Percentiles rank a stretch among this genome's conserved stretches.
phyloP scores from a whole-genome alignment of 37 sponge, comb jelly and placozoan genomes.

The Halisarca cf. caerulea region DNA sequence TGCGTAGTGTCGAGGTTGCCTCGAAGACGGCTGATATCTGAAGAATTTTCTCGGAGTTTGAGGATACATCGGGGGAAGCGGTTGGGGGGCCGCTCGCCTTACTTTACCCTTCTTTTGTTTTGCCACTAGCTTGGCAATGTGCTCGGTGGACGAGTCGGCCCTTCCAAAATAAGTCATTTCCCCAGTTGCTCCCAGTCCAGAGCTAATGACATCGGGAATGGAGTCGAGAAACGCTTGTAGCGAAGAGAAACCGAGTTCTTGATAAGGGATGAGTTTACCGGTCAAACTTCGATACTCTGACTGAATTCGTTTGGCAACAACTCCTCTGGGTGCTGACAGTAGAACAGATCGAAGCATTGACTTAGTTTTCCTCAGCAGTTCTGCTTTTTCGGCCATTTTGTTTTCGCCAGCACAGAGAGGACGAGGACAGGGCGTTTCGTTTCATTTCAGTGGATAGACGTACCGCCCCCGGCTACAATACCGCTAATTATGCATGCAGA shows the following conservation, averaged over 20 bases:
- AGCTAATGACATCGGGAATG: slow-evolving; percentile 55
- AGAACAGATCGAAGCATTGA: slow-evolving; percentile 52
- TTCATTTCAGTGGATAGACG: no score
- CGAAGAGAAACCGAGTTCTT: slow-evolving; percentile 42
- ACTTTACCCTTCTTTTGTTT: slow-evolving; percentile 67
- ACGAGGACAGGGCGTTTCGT: no score
- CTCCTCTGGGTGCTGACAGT: slow-evolving; percentile 70
- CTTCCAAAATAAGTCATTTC: slow-evolving; percentile 48
- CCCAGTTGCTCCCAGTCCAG: slow-evolving; percentile 28
- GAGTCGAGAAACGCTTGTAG: slow-evolving; percentile 41
- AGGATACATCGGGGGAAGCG: neutral
- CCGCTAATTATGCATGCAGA: no score
- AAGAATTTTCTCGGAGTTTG: slow-evolving; percentile 6
- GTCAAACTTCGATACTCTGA: slow-evolving; percentile 47
- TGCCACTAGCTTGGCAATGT: slow-evolving; percentile 62
- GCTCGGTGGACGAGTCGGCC: slow-evolving; percentile 44
- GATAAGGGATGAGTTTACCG: slow-evolving; percentile 48
- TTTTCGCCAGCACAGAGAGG: no score
- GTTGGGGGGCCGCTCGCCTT: neutral
- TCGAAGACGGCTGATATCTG: neutral
- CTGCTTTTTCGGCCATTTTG: slow-evolving; percentile 2
- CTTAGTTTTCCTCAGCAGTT: slow-evolving; percentile 21
- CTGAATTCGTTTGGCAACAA: slow-evolving; percentile 17
- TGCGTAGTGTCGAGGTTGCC: neutral
- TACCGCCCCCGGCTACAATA: no score